Evolutionary conservation across 1,140 invertebrate species (phyloP), one percentile per base, ranked within the genome.

Genomic region (Protaetia brevitarsis): DNA sequence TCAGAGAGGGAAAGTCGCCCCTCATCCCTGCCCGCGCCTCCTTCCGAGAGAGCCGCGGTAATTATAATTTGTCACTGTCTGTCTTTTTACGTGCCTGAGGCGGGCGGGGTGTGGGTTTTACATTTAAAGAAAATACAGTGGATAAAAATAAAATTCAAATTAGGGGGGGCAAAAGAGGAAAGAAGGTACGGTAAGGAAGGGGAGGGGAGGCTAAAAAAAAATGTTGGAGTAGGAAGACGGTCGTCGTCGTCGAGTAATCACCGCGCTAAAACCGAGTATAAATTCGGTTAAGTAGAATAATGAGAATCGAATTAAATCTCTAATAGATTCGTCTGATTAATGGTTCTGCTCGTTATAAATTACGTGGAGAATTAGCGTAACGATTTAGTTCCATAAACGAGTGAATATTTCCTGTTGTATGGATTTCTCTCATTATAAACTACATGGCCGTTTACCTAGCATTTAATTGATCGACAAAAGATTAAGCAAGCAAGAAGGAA

Each of bases 81-180:
- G 41, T 51, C 41, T 51, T 23, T 51, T 11, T 19, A 23, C 41
- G 41, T 23, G 41, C 11, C 21, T 23, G 5, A 13, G 21, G 26
- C 21, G 1, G 16, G 16, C 8, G 19, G 26, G 31, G n/a, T n/a
- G n/a, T n/a, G n/a, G n/a, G 31, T n/a, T 34, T n/a, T 23, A 19
- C 41, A 19, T 51, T 51, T 51, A 51, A 51, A 19, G 16, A 51
- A 51, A 51, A 51, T 51, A 51, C 41, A 51, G 19, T 51, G 19
- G 41, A 51, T 51, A 51, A 51, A 51, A 51, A 51, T 51, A 51
- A 51, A 51, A 51, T 51, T 51, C 41, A 51, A 51, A 51, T 51
- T 51, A 51, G 41, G 13, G 41, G 26, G 26, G 21, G 41, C 21
- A 51, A 51, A 51, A 23, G 26, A 51, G 26, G 41, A 1, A 23